A percentile compares a stretch with the other conserved stretches of the same genome.
Evolutionary conservation across 2,797 vertebrate genomes (phyloP).

Genomic region (Myoxocephalus aenaeus): DNA sequence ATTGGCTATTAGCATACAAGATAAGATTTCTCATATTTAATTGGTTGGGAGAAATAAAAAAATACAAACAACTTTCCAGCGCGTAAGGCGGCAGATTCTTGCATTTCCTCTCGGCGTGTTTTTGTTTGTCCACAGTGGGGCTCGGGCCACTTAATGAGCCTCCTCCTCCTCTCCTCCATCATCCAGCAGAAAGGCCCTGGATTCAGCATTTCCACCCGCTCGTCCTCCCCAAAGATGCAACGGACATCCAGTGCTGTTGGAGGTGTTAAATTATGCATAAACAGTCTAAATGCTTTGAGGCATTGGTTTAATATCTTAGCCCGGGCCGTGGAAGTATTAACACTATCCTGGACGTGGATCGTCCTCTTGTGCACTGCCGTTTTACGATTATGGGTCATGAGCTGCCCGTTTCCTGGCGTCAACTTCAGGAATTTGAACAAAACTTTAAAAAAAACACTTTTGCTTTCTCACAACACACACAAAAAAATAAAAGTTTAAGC

Average conservation of each 20-base stretch:
- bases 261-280: slow-evolving; percentile 87
- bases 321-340: slow-evolving; percentile 73
- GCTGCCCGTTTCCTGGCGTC: slow-evolving; percentile 65
- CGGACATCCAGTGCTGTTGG: slow-evolving; percentile 79
- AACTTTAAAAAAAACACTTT: slow-evolving; percentile 54
- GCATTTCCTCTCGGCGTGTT: slow-evolving; percentile 71
- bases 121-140: slow-evolving; percentile 79
- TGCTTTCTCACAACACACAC: slow-evolving; percentile 46
- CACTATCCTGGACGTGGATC: slow-evolving; percentile 69
- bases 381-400: slow-evolving; percentile 80
- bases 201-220: slow-evolving; percentile 82
- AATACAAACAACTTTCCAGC: slow-evolving; percentile 62
- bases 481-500: slow-evolving; percentile 66
- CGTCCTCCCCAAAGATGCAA: slow-evolving; percentile 80
- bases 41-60: slow-evolving; percentile 65
- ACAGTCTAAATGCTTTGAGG: slow-evolving; percentile 85
- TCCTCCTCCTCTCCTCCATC: slow-evolving; percentile 81
- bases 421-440: slow-evolving; percentile 71
- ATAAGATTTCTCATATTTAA: slow-evolving; percentile 85
- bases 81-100: slow-evolving; percentile 68
- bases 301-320: slow-evolving; percentile 86
- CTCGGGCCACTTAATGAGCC: slow-evolving; percentile 83
- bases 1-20: slow-evolving; percentile 75
- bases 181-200: slow-evolving; percentile 76
- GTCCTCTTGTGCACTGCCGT: slow-evolving; percentile 74